Base-by-base conservation (phyloP, 2,888 invertebrate species). In the Dryocosmus kuriphilus region DNA sequence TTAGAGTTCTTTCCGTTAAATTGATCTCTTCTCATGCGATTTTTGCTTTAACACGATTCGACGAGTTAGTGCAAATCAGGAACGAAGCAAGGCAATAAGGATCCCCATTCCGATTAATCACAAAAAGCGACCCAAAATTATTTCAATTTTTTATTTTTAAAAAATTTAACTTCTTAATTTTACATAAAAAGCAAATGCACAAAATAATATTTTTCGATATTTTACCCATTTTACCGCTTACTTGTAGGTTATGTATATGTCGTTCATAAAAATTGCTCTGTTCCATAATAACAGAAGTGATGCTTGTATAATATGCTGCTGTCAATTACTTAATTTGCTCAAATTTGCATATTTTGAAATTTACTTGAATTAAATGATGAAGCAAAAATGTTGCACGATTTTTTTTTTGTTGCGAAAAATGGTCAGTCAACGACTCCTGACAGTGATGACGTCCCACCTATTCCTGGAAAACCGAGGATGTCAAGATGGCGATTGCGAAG, bases 401-500 rank as follows among this genome's bases (percentile, higher is more conserved):
- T 32, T 35, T 67, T 14, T 38, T 46, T 67, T 46, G 14, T 11
- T 5, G 35, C 19, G 3, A 74, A 24, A 74, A 74, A 74, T 35
- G 19, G 63, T 63, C 14, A 63, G 24, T 63, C 63, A 62, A 75
- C 41, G 63, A 46, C 27, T 63, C 24, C 8, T 41, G 32, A n/a
- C n/a, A n/a, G n/a, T n/a, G n/a, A n/a, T n/a, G n/a, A n/a, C n/a
- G n/a, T n/a, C n/a, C n/a, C n/a, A n/a, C n/a, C n/a, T n/a, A n/a
- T 22, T 74, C 14, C 35, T 57, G 57, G 57, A 57, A 57, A n/a
- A 19, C 19, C 24, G 41, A 30, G 30, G 19, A 27, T 32, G 46
- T 51, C 35, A 76, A 76, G 65, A 76, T 76, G 76, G 76, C 76
- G 65, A 76, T 63, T 55, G 76, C 55, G 76, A 46, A 62, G 61